These are phyloP conservation scores for Cataglyphis altisquamis DNA, from an alignment of 2,888 invertebrate genomes.

Conservation along the genomic window DNA sequence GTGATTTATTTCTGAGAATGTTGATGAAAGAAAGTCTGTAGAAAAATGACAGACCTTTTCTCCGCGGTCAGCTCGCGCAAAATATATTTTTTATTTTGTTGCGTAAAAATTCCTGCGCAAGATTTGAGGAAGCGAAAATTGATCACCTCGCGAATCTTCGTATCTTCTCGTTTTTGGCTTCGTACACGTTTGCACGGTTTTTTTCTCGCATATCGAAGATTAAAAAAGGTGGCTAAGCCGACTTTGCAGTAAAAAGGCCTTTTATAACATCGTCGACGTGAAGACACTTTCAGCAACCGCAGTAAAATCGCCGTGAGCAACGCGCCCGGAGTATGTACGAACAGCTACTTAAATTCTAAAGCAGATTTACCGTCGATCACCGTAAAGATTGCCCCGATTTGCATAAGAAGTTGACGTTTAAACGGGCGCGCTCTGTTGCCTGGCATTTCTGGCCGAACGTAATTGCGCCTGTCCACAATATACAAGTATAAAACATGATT, in stretches of 20 bases:
- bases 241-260: constrained; percentile 12
- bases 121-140: background rate
- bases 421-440: constrained; percentile 31
- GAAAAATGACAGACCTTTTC: background rate
- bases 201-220: background rate
- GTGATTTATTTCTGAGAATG: constrained; percentile 1
- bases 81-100: background rate
- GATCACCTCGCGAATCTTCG: background rate
- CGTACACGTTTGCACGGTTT: constrained; percentile 13
- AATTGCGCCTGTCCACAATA: constrained; percentile 32
- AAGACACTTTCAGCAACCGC: constrained; percentile 33
- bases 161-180: background rate
- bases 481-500: constrained; percentile 37
- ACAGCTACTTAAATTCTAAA: constrained; percentile 53
- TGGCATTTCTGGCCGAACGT: constrained; percentile 19
- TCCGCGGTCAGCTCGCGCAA: too few species aligned
- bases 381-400: constrained; percentile 49
- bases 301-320: constrained; percentile 47
- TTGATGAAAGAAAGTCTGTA: background rate
- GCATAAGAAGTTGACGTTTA: constrained; percentile 47
- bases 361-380: constrained; percentile 50
- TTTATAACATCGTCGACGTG: constrained; percentile 35
- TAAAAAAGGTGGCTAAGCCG: constrained; percentile 9
- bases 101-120: background rate
- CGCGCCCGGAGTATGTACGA: constrained; percentile 43